Conservation (phyloP, 2,797 vertebrate species). For the Clarias laeviceps region DNA sequence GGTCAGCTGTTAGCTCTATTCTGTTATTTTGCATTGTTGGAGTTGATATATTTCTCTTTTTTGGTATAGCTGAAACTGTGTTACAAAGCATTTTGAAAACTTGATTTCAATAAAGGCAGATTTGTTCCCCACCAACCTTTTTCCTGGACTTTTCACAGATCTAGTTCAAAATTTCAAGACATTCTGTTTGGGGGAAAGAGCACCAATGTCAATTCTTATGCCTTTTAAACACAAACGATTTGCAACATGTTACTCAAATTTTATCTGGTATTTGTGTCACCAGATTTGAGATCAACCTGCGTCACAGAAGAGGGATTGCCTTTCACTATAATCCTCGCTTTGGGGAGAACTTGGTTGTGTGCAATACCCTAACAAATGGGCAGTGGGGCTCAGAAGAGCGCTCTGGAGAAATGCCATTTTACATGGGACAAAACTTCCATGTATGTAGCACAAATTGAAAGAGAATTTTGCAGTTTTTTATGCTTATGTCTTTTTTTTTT, state of each 20-base stretch:
- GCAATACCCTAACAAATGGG: conserved; percentile 63
- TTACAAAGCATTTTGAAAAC: background rate
- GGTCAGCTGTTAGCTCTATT: conserved; percentile 55
- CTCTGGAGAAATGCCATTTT: conserved; percentile 68
- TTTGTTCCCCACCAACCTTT: background rate
- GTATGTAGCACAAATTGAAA: conserved; percentile 49
- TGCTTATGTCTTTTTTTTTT: background rate
- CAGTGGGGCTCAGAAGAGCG: conserved; percentile 71
- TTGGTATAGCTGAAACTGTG: background rate
- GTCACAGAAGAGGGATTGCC: conserved; percentile 60
- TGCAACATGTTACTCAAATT: background rate
- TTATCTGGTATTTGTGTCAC: background rate
- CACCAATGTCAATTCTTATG: background rate
- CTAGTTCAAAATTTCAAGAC: background rate
- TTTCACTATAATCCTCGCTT: conserved; percentile 76
- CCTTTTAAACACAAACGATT: background rate
- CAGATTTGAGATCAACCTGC: conserved; percentile 72
- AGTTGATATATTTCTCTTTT: background rate
- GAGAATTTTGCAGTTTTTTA: background rate
- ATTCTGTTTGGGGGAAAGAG: background rate
- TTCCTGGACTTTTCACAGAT: background rate
- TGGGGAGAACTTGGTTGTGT: conserved; percentile 67
- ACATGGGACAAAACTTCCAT: conserved; percentile 65
- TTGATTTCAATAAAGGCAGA: background rate
- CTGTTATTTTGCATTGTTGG: background rate